phyloP scores from a whole-genome alignment of 2,888 invertebrate genomes.

The Daptonema setosum region DNA sequence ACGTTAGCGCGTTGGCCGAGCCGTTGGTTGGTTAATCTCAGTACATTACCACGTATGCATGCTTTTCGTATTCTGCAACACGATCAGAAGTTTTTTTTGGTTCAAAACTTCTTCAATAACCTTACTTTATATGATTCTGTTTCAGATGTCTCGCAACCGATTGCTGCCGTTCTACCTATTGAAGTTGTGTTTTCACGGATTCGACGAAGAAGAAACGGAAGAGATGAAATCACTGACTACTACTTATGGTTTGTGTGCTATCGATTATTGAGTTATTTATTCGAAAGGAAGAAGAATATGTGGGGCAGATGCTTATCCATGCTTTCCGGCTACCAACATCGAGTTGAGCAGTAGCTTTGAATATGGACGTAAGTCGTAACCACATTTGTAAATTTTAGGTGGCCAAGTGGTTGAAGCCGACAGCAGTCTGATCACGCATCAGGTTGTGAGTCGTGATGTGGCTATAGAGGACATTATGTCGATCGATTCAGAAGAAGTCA shows the following conservation, averaged over 20 bases:
- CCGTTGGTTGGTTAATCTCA: conserved; percentile 29
- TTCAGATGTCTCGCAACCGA: conserved; percentile 35
- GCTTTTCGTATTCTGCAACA: too few relatives aligned
- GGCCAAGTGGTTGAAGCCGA: not conserved
- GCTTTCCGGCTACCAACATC: too few relatives aligned
- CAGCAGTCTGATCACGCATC: not conserved
- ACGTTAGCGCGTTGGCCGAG: conserved; percentile 48
- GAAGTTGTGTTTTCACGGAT: conserved; percentile 10
- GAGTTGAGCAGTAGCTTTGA: too few relatives aligned
- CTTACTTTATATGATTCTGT: not conserved
- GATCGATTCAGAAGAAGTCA: not conserved
- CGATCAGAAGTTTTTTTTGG: too few relatives aligned
- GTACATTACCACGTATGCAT: too few relatives aligned
- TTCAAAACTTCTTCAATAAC: not conserved
- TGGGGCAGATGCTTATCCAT: too few relatives aligned
- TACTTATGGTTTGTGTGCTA: not conserved
- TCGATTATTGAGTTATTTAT: not conserved
- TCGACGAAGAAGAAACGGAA: conserved; percentile 35
- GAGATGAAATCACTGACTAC: not conserved
- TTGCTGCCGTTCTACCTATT: conserved; percentile 11
- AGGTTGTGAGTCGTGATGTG: not conserved
- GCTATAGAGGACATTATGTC: not conserved
- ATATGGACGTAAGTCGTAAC: too few relatives aligned
- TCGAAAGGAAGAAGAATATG: too few relatives aligned
- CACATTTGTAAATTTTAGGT: too few relatives aligned